Base-by-base conservation (phyloP, 1,140 invertebrate species). In the Drosophila setifemur region DNA sequence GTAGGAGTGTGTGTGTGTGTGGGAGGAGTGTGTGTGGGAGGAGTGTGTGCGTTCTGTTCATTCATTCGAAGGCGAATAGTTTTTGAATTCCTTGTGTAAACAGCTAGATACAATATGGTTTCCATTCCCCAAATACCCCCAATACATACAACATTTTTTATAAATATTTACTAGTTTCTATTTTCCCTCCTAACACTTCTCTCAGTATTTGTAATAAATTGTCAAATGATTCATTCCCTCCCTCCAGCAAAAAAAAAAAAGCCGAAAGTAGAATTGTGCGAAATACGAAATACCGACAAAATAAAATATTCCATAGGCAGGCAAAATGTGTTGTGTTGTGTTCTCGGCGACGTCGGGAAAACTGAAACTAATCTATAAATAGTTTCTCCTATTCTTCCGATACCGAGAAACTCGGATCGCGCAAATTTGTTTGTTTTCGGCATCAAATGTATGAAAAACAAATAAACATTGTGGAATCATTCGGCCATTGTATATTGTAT, bases 81-180 rank as follows among this genome's bases (percentile, higher is more conserved):
- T 43, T 43, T 16, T 29, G 12, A 7, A 18, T 31, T n/a, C 25
- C 26, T 26, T 35, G 35, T 14, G 14, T 18, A 44, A 31, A 49
- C 18, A 48, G n/a, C 1, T 16, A 12, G 12, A 43, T 18, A 63
- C 54, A 60, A 33, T 61, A 60, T 61, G 58, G 54, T 63, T 63
- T 43, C 23, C 21, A 18, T 26, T 63, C n/a, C 61, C 26, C 40
- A 26, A 16, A 35, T 35, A 45, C 23, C n/a, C 61, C 26, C 40
- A 26, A 16, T 25, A 26, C 35, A 16, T 28, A 61, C 39, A 61
- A 63, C 23, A 19, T 39, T 63, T 29, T 64, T 45, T 64, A n/a
- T n/a, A 63, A 64, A 63, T 64, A 64, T 64, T 64, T 47, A 64
- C 23, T 55, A 48, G 60, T 64, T 64, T 64, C 21, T 37, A 29